Evolutionary conservation across 2,113 vertebrate species (phyloP).

Genomic region (Tupaia tana): DNA sequence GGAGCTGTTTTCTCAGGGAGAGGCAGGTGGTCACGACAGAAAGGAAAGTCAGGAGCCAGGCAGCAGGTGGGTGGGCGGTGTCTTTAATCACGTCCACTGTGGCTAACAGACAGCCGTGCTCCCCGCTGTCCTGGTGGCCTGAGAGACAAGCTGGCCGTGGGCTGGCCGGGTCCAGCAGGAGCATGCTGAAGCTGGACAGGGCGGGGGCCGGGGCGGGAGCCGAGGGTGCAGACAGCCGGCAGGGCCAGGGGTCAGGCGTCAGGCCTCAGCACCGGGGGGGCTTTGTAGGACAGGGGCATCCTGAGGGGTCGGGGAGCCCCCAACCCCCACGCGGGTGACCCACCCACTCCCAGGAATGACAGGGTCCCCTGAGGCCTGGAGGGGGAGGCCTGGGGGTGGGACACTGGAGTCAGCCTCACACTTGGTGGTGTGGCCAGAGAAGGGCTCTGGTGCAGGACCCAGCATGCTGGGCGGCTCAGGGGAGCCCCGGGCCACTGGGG

Average conservation of each 20-base stretch:
- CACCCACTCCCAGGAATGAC: constrained; percentile 73
- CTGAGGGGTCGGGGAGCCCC: constrained; percentile 67
- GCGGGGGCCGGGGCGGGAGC: neutral
- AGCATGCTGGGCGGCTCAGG: constrained; percentile 72
- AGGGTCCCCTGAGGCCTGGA: constrained; percentile 55
- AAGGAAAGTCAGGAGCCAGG: neutral
- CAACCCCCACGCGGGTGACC: neutral
- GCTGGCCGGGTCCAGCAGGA: neutral
- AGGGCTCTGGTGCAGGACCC: constrained; percentile 84
- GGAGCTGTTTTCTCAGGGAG: neutral
- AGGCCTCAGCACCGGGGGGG: constrained; percentile 78
- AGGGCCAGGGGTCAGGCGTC: constrained; percentile 68
- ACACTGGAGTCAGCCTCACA: constrained; percentile 98
- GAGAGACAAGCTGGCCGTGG: neutral
- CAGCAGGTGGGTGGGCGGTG: neutral
- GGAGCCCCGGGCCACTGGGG: constrained; percentile 81
- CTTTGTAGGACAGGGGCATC: constrained; percentile 67
- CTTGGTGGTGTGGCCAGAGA: constrained; percentile 93
- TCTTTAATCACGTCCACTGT: constrained; percentile 83
- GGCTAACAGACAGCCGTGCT: constrained; percentile 81
- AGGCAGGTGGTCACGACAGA: too few species aligned
- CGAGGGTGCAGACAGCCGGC: neutral
- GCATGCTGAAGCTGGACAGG: constrained; percentile 37
- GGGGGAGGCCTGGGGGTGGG: constrained; percentile 66
- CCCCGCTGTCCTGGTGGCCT: neutral